Base-by-base conservation (phyloP, 2,888 invertebrate species). In the Doris montereyensis region DNA sequence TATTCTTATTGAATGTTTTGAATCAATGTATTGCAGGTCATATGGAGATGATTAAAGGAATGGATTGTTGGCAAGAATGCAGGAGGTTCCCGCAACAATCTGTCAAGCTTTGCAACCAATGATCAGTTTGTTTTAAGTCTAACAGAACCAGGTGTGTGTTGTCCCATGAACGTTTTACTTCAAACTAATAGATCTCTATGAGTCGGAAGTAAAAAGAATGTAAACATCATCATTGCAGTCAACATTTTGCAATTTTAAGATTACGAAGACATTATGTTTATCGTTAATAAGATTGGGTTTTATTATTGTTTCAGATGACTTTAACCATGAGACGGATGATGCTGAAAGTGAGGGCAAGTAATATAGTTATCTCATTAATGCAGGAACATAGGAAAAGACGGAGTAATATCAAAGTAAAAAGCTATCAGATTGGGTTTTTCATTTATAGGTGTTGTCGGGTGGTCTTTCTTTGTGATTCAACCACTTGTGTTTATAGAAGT, bases 41-140 rank as follows among this genome's bases (percentile, higher is more conserved):
- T 83, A 82, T 88, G 41, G 84, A 89, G 76, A 86, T 88, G 30
- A 85, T 91, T 3, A 83, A 86, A 32, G 92, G 92, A 86, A 32
- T 93, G 93, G 93, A 85, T 86, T 30, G 83, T 83, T 21, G 92
- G 91, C 0, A 77, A 86, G 30, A 90, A 87, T 57, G 92, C 92
- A 21, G 93, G 93, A 30, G 93, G 93, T 2, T 92, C 92, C 30
- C 85, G 93, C 35, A 93, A 93, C 85, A 89, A 93, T 83, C 84
- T 93, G 3, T 90, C 91, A 35, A 85, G 88, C 72, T 93, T 93
- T 87, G 90, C 92, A 17, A 91, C 89, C 28, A 93, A 93, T 84
- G 93, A 93, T 8, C 93, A 93, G 84, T 93, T 90, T 83, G 85
- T 91, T 4, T 86, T 93, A 2, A 90, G 89, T 2, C 84, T 93